Conservation (phyloP, 2,113 vertebrate genomes). For the Burhinus oedicnemus region DNA sequence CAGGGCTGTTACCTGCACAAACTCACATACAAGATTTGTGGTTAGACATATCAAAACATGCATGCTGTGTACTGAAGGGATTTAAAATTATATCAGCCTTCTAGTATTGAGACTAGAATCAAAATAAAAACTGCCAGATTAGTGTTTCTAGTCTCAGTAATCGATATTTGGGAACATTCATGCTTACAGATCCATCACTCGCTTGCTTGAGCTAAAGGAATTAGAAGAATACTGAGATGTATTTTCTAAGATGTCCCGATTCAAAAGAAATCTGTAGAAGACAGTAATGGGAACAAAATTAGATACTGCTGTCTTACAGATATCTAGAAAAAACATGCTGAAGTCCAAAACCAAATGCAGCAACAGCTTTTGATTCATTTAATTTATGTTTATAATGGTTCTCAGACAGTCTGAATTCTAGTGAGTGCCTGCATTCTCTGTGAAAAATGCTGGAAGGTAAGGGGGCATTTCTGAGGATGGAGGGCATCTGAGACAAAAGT, state of each 20-base stretch:
- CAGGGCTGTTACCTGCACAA: not conserved
- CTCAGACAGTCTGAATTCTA: not conserved
- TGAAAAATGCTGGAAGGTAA: not conserved
- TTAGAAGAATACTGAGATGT: not conserved
- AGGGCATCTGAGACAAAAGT: not conserved
- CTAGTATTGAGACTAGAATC: not conserved
- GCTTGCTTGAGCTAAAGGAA: not conserved
- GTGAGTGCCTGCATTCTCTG: not conserved
- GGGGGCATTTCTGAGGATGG: not conserved
- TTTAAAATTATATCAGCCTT: rapidly evolving
- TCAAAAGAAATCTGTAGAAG: not conserved
- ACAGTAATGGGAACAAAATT: not conserved
- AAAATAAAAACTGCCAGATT: not conserved
- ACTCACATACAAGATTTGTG: not conserved
- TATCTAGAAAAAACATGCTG: not conserved
- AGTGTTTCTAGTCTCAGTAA: not conserved
- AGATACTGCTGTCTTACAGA: not conserved
- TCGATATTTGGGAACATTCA: not conserved
- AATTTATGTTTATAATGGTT: not conserved
- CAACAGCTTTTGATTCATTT: not conserved
- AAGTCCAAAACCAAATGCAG: not conserved
- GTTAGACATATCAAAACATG: not conserved
- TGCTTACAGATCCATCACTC: not conserved
- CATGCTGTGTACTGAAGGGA: not conserved
- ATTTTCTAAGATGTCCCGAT: not conserved